Evolutionary conservation across 1,140 invertebrate genomes (phyloP).

Genomic region (Micrasema minimum): DNA sequence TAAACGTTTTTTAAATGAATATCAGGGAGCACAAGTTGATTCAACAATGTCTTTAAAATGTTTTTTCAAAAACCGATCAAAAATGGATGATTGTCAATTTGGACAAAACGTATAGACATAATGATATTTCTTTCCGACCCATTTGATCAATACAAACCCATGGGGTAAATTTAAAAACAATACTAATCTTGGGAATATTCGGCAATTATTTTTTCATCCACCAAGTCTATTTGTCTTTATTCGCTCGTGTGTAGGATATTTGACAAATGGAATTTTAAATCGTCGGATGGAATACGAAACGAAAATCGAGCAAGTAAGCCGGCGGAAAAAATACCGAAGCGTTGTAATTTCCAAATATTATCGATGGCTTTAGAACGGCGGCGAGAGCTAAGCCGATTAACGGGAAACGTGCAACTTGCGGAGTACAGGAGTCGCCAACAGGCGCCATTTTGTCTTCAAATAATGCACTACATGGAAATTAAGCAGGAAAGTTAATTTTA

Average conservation of each 20-base stretch:
- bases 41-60: too few species aligned
- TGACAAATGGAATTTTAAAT: slow-evolving; percentile 42
- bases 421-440: slow-evolving; percentile 39
- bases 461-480: too few species aligned
- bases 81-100: too few species aligned
- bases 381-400: slow-evolving; percentile 52
- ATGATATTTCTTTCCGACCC: too few species aligned
- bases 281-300: slow-evolving; percentile 33
- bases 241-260: slow-evolving; percentile 28
- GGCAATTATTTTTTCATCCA: slow-evolving; percentile 23
- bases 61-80: too few species aligned
- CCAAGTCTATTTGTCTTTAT: slow-evolving; percentile 31
- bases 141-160: too few species aligned
- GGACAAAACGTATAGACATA: too few species aligned
- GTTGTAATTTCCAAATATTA: slow-evolving; percentile 54
- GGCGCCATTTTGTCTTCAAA: neutral
- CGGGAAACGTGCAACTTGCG: slow-evolving; percentile 46
- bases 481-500: too few species aligned
- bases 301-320: slow-evolving; percentile 35
- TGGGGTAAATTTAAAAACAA: slow-evolving; percentile 32
- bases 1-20: too few species aligned
- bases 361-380: slow-evolving; percentile 49
- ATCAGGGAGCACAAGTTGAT: too few species aligned
- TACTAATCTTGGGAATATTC: slow-evolving; percentile 27
- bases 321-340: slow-evolving; percentile 42